Base-by-base conservation (phyloP, 2,888 invertebrate species). In the Epinotia bilunana region DNA sequence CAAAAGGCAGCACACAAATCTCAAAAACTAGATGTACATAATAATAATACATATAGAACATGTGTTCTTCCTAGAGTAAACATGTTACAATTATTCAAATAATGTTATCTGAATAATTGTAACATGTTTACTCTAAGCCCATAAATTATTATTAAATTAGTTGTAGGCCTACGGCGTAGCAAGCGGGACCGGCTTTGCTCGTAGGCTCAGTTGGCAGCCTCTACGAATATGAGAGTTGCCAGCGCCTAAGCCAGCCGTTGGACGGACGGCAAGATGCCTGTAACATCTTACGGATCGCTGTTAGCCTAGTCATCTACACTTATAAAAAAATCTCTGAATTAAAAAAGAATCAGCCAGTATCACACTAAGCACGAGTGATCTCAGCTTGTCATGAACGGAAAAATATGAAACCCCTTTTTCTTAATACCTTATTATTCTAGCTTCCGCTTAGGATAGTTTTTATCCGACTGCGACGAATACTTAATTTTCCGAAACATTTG, bases 161-260 rank as follows among this genome's bases (percentile, higher is more conserved):
- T 80, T 82, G 84, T 84, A 86, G 85, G 79, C 79, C 88, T 91
- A 90, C 89, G 88, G 74, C 89, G 92, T 92, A 92, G 90, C 82
- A 76, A 72, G 76, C 77, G 82, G 85, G 87, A 86, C 83, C 85
- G 87, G 90, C 87, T 92, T 91, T 91, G 88, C 83, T 83, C 88
- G 90, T 89, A 90, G 90, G 85, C 86, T 82, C 84, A 78, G 84
- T 90, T 93, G 93, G 93, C 93, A 93, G 85, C 84, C 81, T 83
- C 87, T 88, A 88, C 90, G 91, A 89, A 90, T 90, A 87, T 84
- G 81, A 84, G 84, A 89, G 88, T 90, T 91, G 93, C 93, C 93
- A 92, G 88, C 82, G 80, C 84, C 84, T 89, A 88, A 87, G 87
- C 82, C 77, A 77, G 83, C 82, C 84, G 82, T 85, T 78, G 77